Percentiles rank a stretch among this genome's conserved stretches.
Conservation (phyloP, 2,113 vertebrate genomes). For the Pionites leucogaster region DNA sequence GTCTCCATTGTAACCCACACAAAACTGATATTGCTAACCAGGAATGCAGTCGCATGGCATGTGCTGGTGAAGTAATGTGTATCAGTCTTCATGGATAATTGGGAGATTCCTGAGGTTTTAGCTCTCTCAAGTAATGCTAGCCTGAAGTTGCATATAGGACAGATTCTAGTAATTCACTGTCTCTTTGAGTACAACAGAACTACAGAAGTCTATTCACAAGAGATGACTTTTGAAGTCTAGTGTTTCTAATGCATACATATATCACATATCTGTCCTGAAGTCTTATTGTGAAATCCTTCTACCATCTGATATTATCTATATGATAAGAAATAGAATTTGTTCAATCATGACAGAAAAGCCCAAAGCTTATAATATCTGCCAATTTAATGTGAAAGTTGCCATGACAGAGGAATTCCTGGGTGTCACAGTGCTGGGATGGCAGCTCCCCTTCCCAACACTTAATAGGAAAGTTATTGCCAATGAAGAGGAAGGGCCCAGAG, state of each 20-base stretch:
- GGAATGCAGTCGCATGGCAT: background rate
- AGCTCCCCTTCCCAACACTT: background rate
- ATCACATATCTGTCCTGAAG: background rate
- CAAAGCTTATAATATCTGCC: background rate
- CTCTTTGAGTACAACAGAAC: background rate
- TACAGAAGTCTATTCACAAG: background rate
- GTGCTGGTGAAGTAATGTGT: background rate
- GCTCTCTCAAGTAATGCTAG: background rate
- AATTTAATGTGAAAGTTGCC: background rate
- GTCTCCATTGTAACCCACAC: background rate
- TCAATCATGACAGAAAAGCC: background rate
- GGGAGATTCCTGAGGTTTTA: background rate
- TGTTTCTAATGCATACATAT: accelerated
- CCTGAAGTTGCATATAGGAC: background rate
- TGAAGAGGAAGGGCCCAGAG: background rate
- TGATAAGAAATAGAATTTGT: background rate
- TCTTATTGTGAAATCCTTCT: background rate
- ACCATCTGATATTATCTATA: background rate
- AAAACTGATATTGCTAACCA: background rate
- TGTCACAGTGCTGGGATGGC: background rate
- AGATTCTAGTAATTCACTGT: background rate
- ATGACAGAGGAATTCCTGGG: background rate
- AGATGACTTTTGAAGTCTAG: background rate
- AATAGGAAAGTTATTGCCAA: background rate
- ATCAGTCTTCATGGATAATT: background rate